A percentile compares a stretch with the other conserved stretches of the same genome.
Conservation (phyloP, 2,888 invertebrate genomes). For the Vanessa cardui region DNA sequence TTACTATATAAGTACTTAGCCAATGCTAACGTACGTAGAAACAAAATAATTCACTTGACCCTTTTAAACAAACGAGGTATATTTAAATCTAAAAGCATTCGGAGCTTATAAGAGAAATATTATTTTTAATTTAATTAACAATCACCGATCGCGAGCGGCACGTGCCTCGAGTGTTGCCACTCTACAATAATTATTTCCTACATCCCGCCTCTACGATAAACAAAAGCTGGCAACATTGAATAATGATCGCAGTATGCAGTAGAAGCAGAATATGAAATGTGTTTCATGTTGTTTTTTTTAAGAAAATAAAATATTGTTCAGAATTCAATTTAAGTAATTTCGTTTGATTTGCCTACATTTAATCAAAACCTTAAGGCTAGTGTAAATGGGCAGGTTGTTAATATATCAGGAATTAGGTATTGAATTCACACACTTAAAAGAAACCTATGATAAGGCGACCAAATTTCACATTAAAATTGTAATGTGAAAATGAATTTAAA, state of each 20-base stretch:
- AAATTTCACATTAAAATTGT: no score
- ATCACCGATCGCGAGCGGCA: slow-evolving; percentile 46
- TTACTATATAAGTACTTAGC: slow-evolving; percentile 2
- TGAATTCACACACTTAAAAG: no score
- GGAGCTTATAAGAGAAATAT: slow-evolving; percentile 28
- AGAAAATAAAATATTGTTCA: no score
- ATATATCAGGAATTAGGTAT: no score
- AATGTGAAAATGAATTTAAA: no score
- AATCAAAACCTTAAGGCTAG: no score
- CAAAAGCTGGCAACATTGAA: slow-evolving; percentile 68
- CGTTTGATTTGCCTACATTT: no score
- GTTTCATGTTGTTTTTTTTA: not conserved
- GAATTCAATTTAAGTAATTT: no score
- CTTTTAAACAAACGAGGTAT: slow-evolving; percentile 11
- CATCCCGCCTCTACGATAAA: slow-evolving; percentile 61
- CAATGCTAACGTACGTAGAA: slow-evolving; percentile 5
- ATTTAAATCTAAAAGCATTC: slow-evolving; percentile 3
- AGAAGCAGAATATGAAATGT: slow-evolving; percentile 4
- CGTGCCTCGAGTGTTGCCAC: slow-evolving; percentile 68
- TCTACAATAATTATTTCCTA: slow-evolving; percentile 79
- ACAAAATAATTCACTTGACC: slow-evolving; percentile 24
- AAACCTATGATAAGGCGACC: no score
- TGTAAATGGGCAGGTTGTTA: no score
- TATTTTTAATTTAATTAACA: slow-evolving; percentile 50
- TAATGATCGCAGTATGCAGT: slow-evolving; percentile 56